Percentiles rank a stretch among this genome's conserved stretches.
Evolutionary conservation across 2,888 invertebrate species (phyloP).

Genomic region (Epirrhoe tristata): DNA sequence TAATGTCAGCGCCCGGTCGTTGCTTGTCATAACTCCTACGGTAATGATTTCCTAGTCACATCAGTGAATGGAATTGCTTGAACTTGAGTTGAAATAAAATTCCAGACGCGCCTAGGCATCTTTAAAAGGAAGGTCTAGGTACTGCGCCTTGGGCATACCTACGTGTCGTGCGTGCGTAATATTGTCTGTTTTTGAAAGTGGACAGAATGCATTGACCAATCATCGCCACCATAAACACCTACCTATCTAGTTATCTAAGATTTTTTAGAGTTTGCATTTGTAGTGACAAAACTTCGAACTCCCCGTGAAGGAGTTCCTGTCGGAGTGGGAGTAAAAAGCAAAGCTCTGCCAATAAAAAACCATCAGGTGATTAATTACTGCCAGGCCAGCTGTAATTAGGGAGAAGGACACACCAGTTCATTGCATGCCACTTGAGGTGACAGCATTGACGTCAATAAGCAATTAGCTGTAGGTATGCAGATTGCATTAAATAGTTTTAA

Average conservation of each 20-base stretch:
- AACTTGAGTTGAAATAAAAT: constrained; percentile 20
- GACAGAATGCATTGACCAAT: too few species aligned
- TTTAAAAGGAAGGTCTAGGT: too few species aligned
- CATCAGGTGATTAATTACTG: too few species aligned
- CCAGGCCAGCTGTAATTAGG: neutral
- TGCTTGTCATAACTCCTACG: constrained; percentile 28
- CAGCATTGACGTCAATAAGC: constrained; percentile 5
- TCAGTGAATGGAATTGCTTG: constrained; percentile 15
- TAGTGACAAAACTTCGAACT: too few species aligned
- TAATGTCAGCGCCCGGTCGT: constrained; percentile 60
- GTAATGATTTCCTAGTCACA: constrained; percentile 30
- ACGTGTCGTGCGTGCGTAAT: too few species aligned
- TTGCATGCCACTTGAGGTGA: neutral
- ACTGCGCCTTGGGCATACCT: too few species aligned
- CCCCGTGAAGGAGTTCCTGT: neutral
- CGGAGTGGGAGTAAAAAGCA: neutral
- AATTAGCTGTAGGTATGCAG: neutral
- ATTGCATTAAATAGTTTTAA: too few species aligned
- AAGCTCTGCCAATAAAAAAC: neutral
- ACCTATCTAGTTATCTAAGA: too few species aligned
- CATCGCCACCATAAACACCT: too few species aligned
- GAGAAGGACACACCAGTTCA: constrained; percentile 6
- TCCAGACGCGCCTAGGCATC: neutral
- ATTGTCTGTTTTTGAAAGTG: too few species aligned
- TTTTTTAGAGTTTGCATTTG: too few species aligned